Conservation (phyloP, 2,797 vertebrate species). For the Sebastolobus alascanus region DNA sequence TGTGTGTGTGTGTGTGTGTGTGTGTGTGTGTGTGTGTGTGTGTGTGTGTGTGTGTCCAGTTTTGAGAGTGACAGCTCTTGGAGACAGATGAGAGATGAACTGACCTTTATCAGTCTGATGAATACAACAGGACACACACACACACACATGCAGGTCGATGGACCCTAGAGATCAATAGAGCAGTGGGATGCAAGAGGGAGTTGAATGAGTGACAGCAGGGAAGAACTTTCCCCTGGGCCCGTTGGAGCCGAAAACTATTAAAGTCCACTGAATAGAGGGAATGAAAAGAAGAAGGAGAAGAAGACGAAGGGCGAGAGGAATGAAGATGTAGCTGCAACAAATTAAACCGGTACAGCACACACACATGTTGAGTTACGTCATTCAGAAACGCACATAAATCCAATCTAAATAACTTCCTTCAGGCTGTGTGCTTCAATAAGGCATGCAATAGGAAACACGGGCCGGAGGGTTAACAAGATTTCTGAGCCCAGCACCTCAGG, state of each 20-base stretch:
- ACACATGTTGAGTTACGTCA: conserved; percentile 25
- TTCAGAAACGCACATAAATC: conserved; percentile 34
- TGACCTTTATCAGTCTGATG: conserved; percentile 70
- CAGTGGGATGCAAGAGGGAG: conserved; percentile 53
- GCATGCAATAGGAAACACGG: conserved; percentile 36
- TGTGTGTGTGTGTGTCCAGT: conserved; percentile 19
- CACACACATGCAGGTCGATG: conserved; percentile 42
- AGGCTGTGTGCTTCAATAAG: conserved; percentile 37
- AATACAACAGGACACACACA: conserved; percentile 46
- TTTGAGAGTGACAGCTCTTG: conserved; percentile 16
- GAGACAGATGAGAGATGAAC: conserved; percentile 62
- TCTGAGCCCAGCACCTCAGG: conserved; percentile 27
- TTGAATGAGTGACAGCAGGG: conserved; percentile 65
- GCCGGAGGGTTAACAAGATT: conserved; percentile 53
- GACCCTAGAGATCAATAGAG: conserved; percentile 70
- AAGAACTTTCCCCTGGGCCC: conserved; percentile 47
- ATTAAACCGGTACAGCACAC: conserved; percentile 16
- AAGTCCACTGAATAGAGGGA: conserved; percentile 40
- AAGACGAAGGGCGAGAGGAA: conserved; percentile 9
- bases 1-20: background rate
- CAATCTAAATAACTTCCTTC: conserved; percentile 45
- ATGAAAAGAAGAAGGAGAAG: conserved; percentile 20
- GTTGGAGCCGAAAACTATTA: conserved; percentile 60
- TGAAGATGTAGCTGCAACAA: conserved; percentile 27
- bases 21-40: conserved; percentile 25